These are phyloP conservation scores for Apamea anceps DNA, from an alignment of 2,888 invertebrate genomes.

Conservation along the genomic window DNA sequence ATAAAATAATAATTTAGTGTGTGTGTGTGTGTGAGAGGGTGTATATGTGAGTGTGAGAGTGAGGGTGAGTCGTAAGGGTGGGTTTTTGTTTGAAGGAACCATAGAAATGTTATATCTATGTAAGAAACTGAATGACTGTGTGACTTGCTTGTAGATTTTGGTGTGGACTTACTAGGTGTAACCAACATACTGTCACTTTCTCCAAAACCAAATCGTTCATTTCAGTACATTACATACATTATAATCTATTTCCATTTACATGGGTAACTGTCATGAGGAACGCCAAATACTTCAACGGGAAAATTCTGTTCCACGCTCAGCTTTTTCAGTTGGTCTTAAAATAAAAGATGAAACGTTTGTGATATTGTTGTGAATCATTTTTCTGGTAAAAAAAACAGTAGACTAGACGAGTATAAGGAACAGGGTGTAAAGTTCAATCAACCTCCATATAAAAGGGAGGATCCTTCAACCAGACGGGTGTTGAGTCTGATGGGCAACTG, in stretches of 20 bases:
- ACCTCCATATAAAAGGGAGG: no score
- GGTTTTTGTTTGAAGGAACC: no score
- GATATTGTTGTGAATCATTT: background rate
- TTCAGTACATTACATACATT: slow-evolving; percentile 11
- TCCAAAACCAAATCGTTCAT: slow-evolving; percentile 31
- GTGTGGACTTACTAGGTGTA: background rate
- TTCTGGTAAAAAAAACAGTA: background rate
- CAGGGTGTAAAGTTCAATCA: no score
- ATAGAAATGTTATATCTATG: no score
- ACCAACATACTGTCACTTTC: slow-evolving; percentile 2
- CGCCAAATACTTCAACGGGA: slow-evolving; percentile 56
- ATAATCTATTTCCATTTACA: slow-evolving; percentile 71
- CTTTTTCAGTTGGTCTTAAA: slow-evolving; percentile 23
- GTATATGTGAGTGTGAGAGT: no score
- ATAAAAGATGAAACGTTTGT: slow-evolving; percentile 33
- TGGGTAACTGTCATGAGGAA: slow-evolving; percentile 60
- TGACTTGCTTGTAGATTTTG: no score
- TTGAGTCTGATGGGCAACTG: no score
- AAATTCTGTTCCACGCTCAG: slow-evolving; percentile 41
- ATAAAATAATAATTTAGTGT: no score
- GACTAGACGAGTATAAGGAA: background rate
- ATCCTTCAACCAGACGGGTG: no score
- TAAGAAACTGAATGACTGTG: no score
- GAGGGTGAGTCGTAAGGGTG: no score
- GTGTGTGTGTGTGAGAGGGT: no score